A percentile compares a stretch with the other conserved stretches of the same genome.
Evolutionary conservation across 2,113 vertebrate species (phyloP).

Genomic region (Lasiurus cinereus): DNA sequence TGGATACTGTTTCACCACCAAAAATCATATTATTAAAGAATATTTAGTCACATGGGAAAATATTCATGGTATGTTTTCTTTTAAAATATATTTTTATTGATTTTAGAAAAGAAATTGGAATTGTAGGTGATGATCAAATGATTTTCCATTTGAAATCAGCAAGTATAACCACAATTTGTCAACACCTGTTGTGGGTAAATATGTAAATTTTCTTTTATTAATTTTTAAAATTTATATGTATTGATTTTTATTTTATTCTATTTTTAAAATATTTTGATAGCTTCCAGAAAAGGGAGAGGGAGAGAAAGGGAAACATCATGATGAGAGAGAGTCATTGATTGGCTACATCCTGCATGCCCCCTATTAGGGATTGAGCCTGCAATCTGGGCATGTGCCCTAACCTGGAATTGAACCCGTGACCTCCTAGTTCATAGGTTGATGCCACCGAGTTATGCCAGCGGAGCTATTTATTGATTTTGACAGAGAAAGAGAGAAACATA

Average conservation of each 20-base stretch:
- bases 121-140: not conserved
- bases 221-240: not conserved
- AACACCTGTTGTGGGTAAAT: not conserved
- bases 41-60: conserved; percentile 18
- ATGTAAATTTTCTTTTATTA: not conserved
- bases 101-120: not conserved
- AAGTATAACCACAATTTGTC: not conserved
- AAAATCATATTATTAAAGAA: conserved; percentile 36
- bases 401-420: too few relatives aligned
- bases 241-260: not conserved
- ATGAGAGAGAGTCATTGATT: too few relatives aligned
- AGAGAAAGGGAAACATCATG: not conserved
- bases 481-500: not conserved
- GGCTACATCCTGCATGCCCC: too few relatives aligned
- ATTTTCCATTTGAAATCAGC: conserved; percentile 50
- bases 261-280: too few relatives aligned
- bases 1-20: not conserved
- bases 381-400: too few relatives aligned
- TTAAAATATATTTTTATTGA: too few relatives aligned
- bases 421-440: too few relatives aligned
- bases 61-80: not conserved
- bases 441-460: too few relatives aligned
- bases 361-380: too few relatives aligned
- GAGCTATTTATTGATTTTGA: too few relatives aligned
- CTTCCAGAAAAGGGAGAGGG: not conserved